Evolutionary conservation across 2,888 invertebrate species (phyloP).

Genomic region (Sthenelais limicola): DNA sequence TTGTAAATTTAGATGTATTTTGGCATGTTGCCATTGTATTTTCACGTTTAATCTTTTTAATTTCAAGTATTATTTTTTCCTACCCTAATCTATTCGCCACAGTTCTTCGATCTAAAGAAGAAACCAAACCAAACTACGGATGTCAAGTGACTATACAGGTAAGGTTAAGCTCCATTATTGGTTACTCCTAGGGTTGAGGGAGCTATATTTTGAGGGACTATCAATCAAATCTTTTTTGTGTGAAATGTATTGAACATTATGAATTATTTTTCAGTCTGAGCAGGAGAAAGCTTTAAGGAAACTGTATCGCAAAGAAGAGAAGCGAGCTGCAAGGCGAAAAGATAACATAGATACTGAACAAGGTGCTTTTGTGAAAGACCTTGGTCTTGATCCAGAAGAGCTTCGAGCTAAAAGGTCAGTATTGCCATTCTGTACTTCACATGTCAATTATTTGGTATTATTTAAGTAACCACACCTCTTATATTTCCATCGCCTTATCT

Average conservation of each 20-base stretch:
- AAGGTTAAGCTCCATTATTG: too few relatives aligned
- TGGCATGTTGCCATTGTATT: not conserved
- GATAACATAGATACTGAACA: slow-evolving; percentile 54
- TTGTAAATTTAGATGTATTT: not conserved
- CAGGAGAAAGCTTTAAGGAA: slow-evolving; percentile 79
- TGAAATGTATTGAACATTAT: too few relatives aligned
- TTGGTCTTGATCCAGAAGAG: slow-evolving; percentile 62
- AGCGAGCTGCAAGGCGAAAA: slow-evolving; percentile 73
- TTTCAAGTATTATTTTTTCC: not conserved
- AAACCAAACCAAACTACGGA: slow-evolving; percentile 78
- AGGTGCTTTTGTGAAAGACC: slow-evolving; percentile 49
- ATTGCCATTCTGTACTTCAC: not conserved
- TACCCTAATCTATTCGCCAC: not conserved
- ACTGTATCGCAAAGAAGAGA: slow-evolving; percentile 86
- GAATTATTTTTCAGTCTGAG: slow-evolving; percentile 82
- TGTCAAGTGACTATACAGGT: slow-evolving; percentile 82
- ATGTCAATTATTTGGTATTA: too few relatives aligned
- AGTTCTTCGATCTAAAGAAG: slow-evolving; percentile 22
- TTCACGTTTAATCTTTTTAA: not conserved
- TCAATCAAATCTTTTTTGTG: too few relatives aligned
- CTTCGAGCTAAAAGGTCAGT: slow-evolving; percentile 69
- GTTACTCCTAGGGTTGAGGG: too few relatives aligned
- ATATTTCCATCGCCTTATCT: too few relatives aligned
- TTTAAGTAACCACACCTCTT: too few relatives aligned
- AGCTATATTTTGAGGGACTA: too few relatives aligned